These are phyloP conservation scores for Diplodus sargus DNA, from an alignment of 2,797 vertebrate genomes.

Conservation along the genomic window DNA sequence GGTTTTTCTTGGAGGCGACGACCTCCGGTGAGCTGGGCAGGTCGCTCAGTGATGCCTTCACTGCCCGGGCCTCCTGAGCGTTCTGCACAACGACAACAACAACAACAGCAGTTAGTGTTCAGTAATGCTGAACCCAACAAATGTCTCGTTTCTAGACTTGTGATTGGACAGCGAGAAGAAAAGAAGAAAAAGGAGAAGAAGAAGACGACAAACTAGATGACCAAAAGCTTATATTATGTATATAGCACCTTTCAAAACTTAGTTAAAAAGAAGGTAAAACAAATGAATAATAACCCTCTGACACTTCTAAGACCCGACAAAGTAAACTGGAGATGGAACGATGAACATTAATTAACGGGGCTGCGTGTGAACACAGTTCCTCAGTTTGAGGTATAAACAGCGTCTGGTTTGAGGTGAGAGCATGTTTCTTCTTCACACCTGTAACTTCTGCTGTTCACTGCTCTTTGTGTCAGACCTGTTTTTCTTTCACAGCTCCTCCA, in stretches of 20 bases:
- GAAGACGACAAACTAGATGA: no score
- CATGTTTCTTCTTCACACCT: background rate
- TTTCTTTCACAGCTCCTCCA: slow-evolving; percentile 10
- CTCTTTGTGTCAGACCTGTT: slow-evolving; percentile 11
- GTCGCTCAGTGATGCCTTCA: slow-evolving; percentile 84
- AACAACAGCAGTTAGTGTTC: background rate
- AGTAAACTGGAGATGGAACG: background rate
- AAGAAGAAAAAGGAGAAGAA: no score
- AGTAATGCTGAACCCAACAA: background rate
- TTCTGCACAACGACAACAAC: slow-evolving; percentile 79
- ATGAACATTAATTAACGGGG: background rate
- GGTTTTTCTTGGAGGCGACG: slow-evolving; percentile 90
- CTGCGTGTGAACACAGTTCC: rapidly evolving
- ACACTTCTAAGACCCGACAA: background rate
- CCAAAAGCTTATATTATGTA: no score
- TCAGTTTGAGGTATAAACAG: background rate
- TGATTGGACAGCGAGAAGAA: background rate
- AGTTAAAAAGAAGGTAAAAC: no score
- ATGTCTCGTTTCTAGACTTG: background rate
- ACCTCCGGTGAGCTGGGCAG: slow-evolving; percentile 86
- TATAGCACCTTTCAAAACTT: no score
- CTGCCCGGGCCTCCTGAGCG: slow-evolving; percentile 83
- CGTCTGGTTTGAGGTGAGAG: background rate
- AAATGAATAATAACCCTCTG: no score
- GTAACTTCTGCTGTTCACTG: background rate